Percentiles rank a stretch among this genome's conserved stretches.
Evolutionary conservation across 2,797 vertebrate species (phyloP).

Genomic region (Cynodonichthys magdalenae): DNA sequence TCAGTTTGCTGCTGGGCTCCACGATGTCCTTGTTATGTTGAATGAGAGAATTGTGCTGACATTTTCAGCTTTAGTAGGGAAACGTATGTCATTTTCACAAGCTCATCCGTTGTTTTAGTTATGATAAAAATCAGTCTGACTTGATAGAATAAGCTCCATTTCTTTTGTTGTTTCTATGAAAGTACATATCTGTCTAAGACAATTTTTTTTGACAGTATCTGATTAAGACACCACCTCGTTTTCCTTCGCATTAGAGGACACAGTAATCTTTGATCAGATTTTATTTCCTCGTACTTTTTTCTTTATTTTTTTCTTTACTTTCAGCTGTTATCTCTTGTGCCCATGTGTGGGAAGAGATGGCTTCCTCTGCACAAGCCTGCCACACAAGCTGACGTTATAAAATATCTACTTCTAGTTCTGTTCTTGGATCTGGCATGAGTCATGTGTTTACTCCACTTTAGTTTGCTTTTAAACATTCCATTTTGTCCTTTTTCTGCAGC

Average conservation of each 20-base stretch:
- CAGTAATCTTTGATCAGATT: slow-evolving; percentile 18
- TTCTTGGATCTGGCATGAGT: slow-evolving; percentile 36
- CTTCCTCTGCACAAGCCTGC: slow-evolving; percentile 29
- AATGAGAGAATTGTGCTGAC: slow-evolving; percentile 21
- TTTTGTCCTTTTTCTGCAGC: background rate
- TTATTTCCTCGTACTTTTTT: slow-evolving; percentile 11
- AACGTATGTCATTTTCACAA: slow-evolving; percentile 36
- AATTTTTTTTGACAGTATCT: slow-evolving; percentile 1
- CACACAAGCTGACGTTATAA: slow-evolving; percentile 31
- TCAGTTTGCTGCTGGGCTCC: slow-evolving; percentile 45
- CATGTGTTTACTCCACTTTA: slow-evolving; percentile 27
- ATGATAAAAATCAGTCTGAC: slow-evolving; percentile 20
- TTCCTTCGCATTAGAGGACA: slow-evolving; percentile 1
- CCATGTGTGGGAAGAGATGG: slow-evolving; percentile 21
- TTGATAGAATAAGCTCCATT: slow-evolving; percentile 13
- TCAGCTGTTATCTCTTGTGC: slow-evolving; percentile 20
- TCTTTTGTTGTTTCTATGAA: slow-evolving; percentile 13
- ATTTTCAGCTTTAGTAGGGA: slow-evolving; percentile 38
- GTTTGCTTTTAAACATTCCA: slow-evolving; percentile 5
- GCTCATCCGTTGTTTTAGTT: slow-evolving; percentile 31
- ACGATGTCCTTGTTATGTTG: slow-evolving; percentile 46
- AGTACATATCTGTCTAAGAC: slow-evolving; percentile 18
- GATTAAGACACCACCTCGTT: slow-evolving; percentile 15
- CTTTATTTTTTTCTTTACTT: slow-evolving; percentile 6
- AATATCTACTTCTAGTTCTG: slow-evolving; percentile 25